Evolutionary conservation across 2,888 invertebrate genomes (phyloP), one percentile per base, ranked within the genome.

Genomic region (Tetragonula carbonaria): DNA sequence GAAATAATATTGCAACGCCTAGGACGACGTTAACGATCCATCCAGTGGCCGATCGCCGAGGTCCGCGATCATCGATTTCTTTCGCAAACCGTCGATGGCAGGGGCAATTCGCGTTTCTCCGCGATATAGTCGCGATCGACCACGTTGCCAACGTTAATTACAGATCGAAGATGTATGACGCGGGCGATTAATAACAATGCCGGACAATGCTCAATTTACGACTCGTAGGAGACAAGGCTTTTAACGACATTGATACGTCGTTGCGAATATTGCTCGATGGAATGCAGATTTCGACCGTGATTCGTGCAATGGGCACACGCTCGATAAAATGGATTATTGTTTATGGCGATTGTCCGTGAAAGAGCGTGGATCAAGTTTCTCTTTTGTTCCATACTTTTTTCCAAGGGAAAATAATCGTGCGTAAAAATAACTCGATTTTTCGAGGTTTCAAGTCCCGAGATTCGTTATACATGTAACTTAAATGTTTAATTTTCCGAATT

Each of bases 1-100:
- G 74, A 74, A 68, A 70, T 82, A 79, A 78, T 74, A 57, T 74
- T 33, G 68, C 38, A 73, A 45, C 63, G 57, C 78, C 63, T 74
- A n/a, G 63, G 14, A 50, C 55, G 70, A 28, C 62, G 67, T 75
- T 65, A 80, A 80, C 62, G 70, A 80, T 53, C 38, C 28, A 50
- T 33, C 45, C 45, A 67, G 62, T 23, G 55, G 8, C 33, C 21
- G 38, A 33, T 33, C 23, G 23, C 23, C 23, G 23, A 3, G 14
- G 33, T 62, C 21, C 8, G 70, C 63, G 55, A 79, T 82, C 65
- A 33, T 51, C 57, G 28, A 23, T 11, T 81, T 79, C 57, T 74
- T 78, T 74, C 78, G 45, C 70, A 65, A 51, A 38, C 33, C 50
- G 14, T 4, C 45, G 51, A 51, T 16, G 45, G n/a, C 59, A n/a